Evolutionary conservation across 2,888 invertebrate genomes (phyloP), one percentile per base, ranked within the genome.

Genomic region (Eurytoma californica): DNA sequence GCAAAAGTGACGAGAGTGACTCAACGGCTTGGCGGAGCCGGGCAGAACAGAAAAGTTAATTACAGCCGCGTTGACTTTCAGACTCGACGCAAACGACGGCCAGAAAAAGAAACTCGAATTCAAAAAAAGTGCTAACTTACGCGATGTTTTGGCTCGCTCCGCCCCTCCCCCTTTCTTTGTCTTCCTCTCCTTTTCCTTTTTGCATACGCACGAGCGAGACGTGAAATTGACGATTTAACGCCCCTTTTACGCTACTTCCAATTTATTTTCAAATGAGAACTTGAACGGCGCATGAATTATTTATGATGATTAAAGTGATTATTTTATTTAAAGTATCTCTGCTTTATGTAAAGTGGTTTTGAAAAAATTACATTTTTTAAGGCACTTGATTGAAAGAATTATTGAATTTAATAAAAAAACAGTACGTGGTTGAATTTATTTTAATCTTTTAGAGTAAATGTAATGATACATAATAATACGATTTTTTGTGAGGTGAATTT

Each of bases 1-100:
- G 77, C 76, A 73, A 80, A 77, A 77, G 77, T 77, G 80, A 80
- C 77, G 70, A 74, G 66, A 78, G 63, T 78, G 80, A 80, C 77
- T 78, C 77, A 78, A 72, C 74, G 49, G 7, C 53, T 30, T 13
- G 12, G n/a, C 20, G 51, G 47, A 39, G 49, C 39, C 14, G 74
- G 39, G 49, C 53, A 57, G 75, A 49, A 53, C 76, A 77, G 82
- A 80, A 79, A 79, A 81, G 82, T 79, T 82, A 79, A 80, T 77
- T 80, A 66, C 76, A 57, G 78, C 66, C 60, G 60, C 79, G 75
- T 75, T 79, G 70, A 75, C 79, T 70, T 74, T 79, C 73, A 74
- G 75, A 73, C 72, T 65, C 61, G 24, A 51, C 61, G 67, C 75
- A 70, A 77, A 77, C 77, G 77, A 39, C 65, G 65, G 72, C 65